Percentiles rank a stretch among this genome's conserved stretches.
phyloP scores from a whole-genome alignment of 2,888 invertebrate species.

The Euphydryas editha region DNA sequence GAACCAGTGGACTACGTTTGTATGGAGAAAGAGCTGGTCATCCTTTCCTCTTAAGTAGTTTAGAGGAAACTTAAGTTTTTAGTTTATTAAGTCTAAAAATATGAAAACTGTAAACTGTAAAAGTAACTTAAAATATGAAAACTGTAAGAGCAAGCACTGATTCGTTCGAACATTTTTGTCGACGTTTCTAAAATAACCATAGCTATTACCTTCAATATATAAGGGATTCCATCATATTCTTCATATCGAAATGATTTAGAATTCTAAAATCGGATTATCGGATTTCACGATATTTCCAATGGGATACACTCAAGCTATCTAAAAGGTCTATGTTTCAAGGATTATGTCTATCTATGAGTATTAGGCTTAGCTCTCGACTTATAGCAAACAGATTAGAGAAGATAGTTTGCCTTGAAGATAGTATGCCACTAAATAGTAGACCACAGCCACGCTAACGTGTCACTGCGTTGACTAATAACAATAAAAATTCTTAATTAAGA shows the following conservation, averaged over 20 bases:
- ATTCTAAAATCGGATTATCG: slow-evolving; percentile 6
- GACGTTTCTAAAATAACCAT: background rate
- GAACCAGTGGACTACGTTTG: no score
- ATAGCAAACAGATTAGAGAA: slow-evolving; percentile 22
- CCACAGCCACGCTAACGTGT: slow-evolving; percentile 6
- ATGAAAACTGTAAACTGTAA: no score
- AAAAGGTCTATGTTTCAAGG: slow-evolving; percentile 12
- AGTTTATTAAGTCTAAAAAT: no score
- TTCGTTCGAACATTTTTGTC: no score
- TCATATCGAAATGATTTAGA: background rate
- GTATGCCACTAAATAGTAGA: slow-evolving; percentile 9
- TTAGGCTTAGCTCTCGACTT: slow-evolving; percentile 8
- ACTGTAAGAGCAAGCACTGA: no score
- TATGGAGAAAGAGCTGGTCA: no score
- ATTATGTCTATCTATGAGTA: slow-evolving; percentile 16
- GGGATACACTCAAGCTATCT: slow-evolving; percentile 8
- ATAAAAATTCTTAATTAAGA: no score
- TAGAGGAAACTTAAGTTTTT: no score
- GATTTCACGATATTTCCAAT: slow-evolving; percentile 9
- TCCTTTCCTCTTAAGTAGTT: no score
- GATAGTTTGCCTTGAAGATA: slow-evolving; percentile 16
- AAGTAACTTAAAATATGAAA: no score
- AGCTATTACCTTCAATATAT: background rate
- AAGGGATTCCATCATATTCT: background rate
- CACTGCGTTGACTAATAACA: background rate